Evolutionary conservation across 2,113 vertebrate genomes (phyloP), one percentile per base, ranked within the genome.

Genomic region (Oreochromis niloticus): DNA sequence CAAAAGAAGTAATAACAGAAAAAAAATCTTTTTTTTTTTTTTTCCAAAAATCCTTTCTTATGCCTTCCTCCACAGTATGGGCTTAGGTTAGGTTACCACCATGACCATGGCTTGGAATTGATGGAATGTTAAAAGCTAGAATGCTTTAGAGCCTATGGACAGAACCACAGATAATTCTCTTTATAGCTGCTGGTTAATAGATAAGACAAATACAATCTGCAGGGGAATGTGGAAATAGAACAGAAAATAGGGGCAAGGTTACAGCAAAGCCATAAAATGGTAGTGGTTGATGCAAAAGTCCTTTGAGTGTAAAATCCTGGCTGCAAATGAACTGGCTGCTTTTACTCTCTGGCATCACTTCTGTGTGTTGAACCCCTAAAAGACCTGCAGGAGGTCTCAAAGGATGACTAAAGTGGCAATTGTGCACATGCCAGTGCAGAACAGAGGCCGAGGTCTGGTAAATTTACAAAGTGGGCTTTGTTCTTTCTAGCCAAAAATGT

Each of bases 291-390:
- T 73, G 83, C 43, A 36, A 34, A 86, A 17, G 36, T 68, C 50
- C 84, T 78, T 80, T 81, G 78, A 61, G 41, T 52, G 5, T 54
- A 19, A 46, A 36, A 71, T 82, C 78, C 57, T 41, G 78, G 56
- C 79, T 59, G 68, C 82, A 89, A 85, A 85, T 83, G 17, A 87
- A 85, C 8, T 30, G 12, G 27, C 19, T 85, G 55, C 10, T 14
- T 32, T n/a, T 41, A 24, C 14, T 71, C 59, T 48, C 9, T 66
- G 52, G 66, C 81, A 82, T 78, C 48, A 48, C 32, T 52, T 85
- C 6, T 71, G 22, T 50, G 27, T 91, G 71, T 30, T 55, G 80
- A 85, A 59, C 27, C 85, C n/a, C 57, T 59, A 16, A 85, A 59
- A 84, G 48, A 80, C 78, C 19, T 41, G 11, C 3, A 19, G 10